Base-by-base conservation (phyloP, 2,113 vertebrate species). In the Geothlypis trichas region DNA sequence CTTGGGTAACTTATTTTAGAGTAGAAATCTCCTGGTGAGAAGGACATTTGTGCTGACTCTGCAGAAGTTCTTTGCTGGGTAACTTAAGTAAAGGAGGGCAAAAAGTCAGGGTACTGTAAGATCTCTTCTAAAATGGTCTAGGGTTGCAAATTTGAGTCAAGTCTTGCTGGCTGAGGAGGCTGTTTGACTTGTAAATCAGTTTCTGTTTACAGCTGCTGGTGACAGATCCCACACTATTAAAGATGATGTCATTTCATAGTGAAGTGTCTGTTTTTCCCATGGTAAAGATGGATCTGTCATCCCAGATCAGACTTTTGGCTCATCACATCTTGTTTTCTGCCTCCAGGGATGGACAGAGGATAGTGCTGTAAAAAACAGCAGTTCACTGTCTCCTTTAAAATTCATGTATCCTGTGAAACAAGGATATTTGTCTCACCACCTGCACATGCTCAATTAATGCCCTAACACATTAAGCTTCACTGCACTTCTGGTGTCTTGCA, bases 181-280 rank as follows among this genome's bases (percentile, higher is more conserved):
- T 94, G 58, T 68, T 81, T 69, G 47, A 61, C 65, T 87, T 95
- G 87, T 95, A 95, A 94, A 95, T 95, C 93, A 85, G 52, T 59
- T 83, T 91, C 54, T 95, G 80, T 93, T 97, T 94, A 91, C 86
- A 81, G 14, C 85, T 71, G 69, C 35, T 2, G 4, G 74, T 90
- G 94, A 95, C 80, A 95, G 88, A 90, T 96, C 90, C 77, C 88
- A 92, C 18, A 20, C 73, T 95, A 79, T 92, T 95, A 93, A 83
- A 90, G 71, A 90, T 95, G 88, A 94, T 90, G 87, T 95, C 7
- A 90, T 92, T 94, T 90, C 55, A 49, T 49, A 95, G 83, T 11
- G 17, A 89, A 82, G 55, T 92, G 63, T 82, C 92, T 96, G 66
- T 57, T 97, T 96, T 95, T 95, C 92, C 71, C 92, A 44, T 92